These are phyloP conservation scores for Rotaria socialis DNA, from an alignment of 2,888 invertebrate species.

Conservation along the genomic window DNA sequence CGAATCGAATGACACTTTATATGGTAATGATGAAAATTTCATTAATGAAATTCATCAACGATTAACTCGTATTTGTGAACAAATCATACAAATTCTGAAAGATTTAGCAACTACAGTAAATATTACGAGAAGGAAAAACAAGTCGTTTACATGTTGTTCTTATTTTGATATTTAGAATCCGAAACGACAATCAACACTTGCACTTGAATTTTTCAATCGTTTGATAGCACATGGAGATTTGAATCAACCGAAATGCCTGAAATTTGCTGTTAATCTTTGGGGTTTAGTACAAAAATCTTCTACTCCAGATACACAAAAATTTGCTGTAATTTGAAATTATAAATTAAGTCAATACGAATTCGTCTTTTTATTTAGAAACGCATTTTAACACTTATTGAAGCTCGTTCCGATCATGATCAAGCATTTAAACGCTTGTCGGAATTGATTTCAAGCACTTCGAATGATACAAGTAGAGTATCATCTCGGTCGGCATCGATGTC, in stretches of 20 bases:
- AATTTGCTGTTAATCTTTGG: constrained; percentile 76
- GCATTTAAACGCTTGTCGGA: not conserved
- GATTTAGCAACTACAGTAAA: constrained; percentile 65
- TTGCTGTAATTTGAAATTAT: not conserved
- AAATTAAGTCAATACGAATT: not conserved
- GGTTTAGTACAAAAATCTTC: constrained; percentile 70
- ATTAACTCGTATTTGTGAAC: constrained; percentile 66
- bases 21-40: constrained; percentile 82
- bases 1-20: constrained; percentile 84
- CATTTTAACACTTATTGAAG: not conserved
- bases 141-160: too few relatives aligned
- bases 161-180: constrained; percentile 50
- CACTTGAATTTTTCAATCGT: constrained; percentile 65
- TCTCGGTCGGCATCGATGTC: not conserved
- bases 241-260: constrained; percentile 62
- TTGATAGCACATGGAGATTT: constrained; percentile 59
- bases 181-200: constrained; percentile 65
- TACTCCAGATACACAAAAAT: constrained; percentile 60
- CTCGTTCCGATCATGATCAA: not conserved
- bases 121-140: not conserved
- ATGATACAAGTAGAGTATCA: not conserved
- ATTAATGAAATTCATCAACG: constrained; percentile 69
- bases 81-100: constrained; percentile 71
- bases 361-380: not conserved
- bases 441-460: not conserved